Evolutionary conservation across 2,797 vertebrate species (phyloP).

Genomic region (Danio choprae): DNA sequence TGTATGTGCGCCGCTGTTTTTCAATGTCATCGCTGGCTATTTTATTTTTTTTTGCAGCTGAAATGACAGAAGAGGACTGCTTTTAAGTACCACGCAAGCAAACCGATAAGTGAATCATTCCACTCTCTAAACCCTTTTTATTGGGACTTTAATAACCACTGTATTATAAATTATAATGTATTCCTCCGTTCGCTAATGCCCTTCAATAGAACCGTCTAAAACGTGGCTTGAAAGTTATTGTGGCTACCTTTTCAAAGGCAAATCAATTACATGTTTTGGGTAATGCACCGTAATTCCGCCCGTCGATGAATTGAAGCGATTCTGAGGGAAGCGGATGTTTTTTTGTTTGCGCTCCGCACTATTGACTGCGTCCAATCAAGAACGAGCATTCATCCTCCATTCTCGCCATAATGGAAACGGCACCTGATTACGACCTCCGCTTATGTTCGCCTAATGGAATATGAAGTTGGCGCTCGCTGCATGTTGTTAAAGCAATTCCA

Average conservation of each 20-base stretch:
- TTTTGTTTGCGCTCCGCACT: conserved; percentile 69
- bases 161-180: conserved; percentile 87
- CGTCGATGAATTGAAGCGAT: conserved; percentile 70
- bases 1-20: conserved; percentile 81
- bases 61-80: conserved; percentile 80
- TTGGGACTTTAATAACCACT: conserved; percentile 83
- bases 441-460: conserved; percentile 79
- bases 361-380: conserved; percentile 71
- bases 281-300: conserved; percentile 74
- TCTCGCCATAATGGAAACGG: conserved; percentile 65
- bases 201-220: conserved; percentile 75
- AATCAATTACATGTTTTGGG: conserved; percentile 80
- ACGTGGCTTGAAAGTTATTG: conserved; percentile 79
- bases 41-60: conserved; percentile 78
- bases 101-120: conserved; percentile 85
- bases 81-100: conserved; percentile 82
- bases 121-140: conserved; percentile 81
- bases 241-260: conserved; percentile 78
- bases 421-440: conserved; percentile 68
- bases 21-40: conserved; percentile 79
- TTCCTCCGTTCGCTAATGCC: conserved; percentile 83
- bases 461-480: conserved; percentile 74
- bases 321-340: conserved; percentile 60
- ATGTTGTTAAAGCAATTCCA: conserved; percentile 80
- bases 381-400: conserved; percentile 69